phyloP scores from a whole-genome alignment of 1,140 invertebrate species.

The Nephotettix cincticeps region DNA sequence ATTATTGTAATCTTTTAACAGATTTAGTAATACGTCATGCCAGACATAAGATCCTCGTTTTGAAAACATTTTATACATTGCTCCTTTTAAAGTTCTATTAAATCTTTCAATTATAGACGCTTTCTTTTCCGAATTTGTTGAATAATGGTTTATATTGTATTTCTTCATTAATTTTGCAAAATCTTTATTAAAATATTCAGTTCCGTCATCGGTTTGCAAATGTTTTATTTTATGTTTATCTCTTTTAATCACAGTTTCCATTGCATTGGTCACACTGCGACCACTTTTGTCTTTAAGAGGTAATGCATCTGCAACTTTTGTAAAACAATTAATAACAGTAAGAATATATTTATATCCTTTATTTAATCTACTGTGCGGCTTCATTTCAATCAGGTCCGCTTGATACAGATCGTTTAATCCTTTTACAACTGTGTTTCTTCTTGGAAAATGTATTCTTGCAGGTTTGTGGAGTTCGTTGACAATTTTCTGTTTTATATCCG shows the following conservation, averaged over 20 bases:
- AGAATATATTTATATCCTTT: constrained; percentile 49
- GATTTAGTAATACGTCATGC: constrained; percentile 43
- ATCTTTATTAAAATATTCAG: constrained; percentile 47
- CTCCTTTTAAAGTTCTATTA: constrained; percentile 50
- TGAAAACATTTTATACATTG: constrained; percentile 47
- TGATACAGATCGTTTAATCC: constrained; percentile 32
- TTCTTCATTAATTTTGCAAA: constrained; percentile 44
- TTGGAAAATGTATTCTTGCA: constrained; percentile 33
- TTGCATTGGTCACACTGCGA: constrained; percentile 30
- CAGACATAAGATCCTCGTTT: constrained; percentile 37
- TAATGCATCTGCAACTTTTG: constrained; percentile 50
- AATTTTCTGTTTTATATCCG: too few species aligned
- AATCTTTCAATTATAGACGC: constrained; percentile 50
- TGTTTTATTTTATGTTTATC: constrained; percentile 38
- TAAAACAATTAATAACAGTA: constrained; percentile 50
- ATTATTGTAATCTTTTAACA: constrained; percentile 50
- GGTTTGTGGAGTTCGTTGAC: constrained; percentile 35
- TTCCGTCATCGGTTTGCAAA: constrained; percentile 49
- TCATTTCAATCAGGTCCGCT: constrained; percentile 41
- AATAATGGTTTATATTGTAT: constrained; percentile 49
- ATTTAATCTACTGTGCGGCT: constrained; percentile 44
- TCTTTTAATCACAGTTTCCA: constrained; percentile 38
- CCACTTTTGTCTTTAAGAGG: constrained; percentile 51
- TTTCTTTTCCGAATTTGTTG: constrained; percentile 49
- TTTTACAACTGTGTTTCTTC: constrained; percentile 28